Evolutionary conservation across 1,140 invertebrate species (phyloP).

Genomic region (Drosophila orena): DNA sequence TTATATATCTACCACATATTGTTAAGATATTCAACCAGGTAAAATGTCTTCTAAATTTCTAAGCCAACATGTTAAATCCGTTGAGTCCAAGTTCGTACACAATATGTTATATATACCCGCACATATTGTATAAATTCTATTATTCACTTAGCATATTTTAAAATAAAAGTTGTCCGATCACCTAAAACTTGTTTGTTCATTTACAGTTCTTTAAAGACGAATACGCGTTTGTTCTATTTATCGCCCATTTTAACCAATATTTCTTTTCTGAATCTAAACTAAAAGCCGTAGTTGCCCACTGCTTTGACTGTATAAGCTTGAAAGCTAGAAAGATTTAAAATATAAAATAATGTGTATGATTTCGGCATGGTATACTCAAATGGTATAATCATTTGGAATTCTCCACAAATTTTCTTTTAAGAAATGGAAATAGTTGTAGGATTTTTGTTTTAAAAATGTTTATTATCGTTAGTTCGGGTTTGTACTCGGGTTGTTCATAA

Average conservation of each 20-base stretch:
- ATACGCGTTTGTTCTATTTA: neutral
- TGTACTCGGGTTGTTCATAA: conserved; percentile 75
- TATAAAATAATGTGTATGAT: too few relatives aligned
- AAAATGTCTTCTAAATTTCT: too few relatives aligned
- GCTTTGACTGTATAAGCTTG: neutral
- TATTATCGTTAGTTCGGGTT: conserved; percentile 63
- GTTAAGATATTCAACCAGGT: neutral
- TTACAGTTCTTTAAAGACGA: neutral
- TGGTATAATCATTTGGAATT: too few relatives aligned
- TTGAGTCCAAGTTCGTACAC: too few relatives aligned
- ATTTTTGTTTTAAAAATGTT: conserved; percentile 49
- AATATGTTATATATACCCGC: too few relatives aligned
- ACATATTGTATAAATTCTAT: neutral
- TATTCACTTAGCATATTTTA: neutral
- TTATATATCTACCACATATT: neutral
- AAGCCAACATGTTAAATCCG: too few relatives aligned
- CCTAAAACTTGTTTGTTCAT: neutral
- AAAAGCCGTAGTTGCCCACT: too few relatives aligned
- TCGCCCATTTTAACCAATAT: neutral
- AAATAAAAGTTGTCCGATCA: neutral
- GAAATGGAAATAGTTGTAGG: neutral
- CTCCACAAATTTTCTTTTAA: neutral
- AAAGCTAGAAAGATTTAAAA: too few relatives aligned
- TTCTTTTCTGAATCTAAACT: neutral
- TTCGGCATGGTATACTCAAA: too few relatives aligned